phyloP scores from a whole-genome alignment of 2,113 vertebrate genomes.

The Colossoma macropomum region DNA sequence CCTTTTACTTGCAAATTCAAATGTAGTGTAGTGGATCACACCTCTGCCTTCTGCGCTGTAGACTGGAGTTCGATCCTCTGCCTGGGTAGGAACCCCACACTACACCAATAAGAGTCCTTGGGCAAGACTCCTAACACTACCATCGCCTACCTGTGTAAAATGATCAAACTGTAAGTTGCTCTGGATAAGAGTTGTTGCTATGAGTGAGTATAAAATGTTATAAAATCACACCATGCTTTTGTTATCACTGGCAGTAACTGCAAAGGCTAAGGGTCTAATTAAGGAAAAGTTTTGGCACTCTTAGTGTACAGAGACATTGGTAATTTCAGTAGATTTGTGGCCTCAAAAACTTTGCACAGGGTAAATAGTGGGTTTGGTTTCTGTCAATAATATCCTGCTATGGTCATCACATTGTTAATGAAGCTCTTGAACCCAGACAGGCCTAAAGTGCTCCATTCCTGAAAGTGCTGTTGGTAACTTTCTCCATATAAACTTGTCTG shows the following conservation, averaged over 20 bases:
- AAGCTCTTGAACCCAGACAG: background rate
- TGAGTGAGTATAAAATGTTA: too few relatives aligned
- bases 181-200: too few relatives aligned
- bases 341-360: background rate
- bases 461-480: background rate
- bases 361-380: background rate
- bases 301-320: background rate
- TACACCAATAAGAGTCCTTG: too few relatives aligned
- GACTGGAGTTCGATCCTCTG: too few relatives aligned
- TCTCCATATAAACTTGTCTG: constrained; percentile 30
- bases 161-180: too few relatives aligned
- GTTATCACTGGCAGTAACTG: background rate
- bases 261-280: background rate
- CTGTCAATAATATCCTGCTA: background rate
- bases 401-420: background rate
- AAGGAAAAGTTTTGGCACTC: background rate
- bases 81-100: too few relatives aligned
- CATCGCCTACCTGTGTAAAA: too few relatives aligned
- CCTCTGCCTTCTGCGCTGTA: too few relatives aligned
- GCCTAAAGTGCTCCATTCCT: background rate
- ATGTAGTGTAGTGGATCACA: too few relatives aligned
- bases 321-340: background rate
- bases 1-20: too few relatives aligned
- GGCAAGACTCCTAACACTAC: too few relatives aligned
- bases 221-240: background rate